Percentiles rank a stretch among this genome's conserved stretches.
phyloP scores from a whole-genome alignment of 2,113 vertebrate species.

The Anoplopoma fimbria region DNA sequence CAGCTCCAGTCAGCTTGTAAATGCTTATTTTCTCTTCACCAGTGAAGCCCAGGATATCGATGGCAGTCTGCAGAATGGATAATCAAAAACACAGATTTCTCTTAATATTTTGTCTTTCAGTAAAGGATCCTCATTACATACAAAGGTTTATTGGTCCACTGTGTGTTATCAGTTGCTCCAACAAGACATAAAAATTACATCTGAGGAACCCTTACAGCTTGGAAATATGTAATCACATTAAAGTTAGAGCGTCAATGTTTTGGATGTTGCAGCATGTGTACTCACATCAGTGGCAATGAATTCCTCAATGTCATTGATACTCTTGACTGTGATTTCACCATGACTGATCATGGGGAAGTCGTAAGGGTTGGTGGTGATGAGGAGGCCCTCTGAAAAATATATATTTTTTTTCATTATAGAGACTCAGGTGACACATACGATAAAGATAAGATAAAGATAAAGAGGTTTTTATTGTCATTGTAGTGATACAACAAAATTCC shows the following conservation, averaged over 20 bases:
- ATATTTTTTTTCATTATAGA: neutral
- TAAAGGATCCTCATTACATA: neutral
- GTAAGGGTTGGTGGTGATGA: conserved; percentile 76
- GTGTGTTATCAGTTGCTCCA: neutral
- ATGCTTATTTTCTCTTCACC: conserved; percentile 87
- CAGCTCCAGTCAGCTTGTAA: conserved; percentile 91
- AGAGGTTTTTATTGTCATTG: too few species aligned
- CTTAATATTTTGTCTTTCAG: neutral
- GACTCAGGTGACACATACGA: neutral
- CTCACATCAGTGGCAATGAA: conserved; percentile 85
- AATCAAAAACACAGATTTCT: neutral
- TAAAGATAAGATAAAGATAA: too few species aligned
- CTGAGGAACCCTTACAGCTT: neutral
- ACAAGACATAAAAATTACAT: neutral
- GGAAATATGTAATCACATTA: neutral
- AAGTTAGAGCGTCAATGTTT: neutral
- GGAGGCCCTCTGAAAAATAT: conserved; percentile 77
- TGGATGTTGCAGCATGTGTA: neutral
- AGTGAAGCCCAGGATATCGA: conserved; percentile 87
- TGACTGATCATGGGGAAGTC: conserved; percentile 78
- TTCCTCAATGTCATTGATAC: conserved; percentile 91
- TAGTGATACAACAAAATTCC: too few species aligned
- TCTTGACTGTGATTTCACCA: conserved; percentile 89
- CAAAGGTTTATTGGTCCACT: neutral
- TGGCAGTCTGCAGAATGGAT: conserved; percentile 74